These are phyloP conservation scores for Diadegma fenestrale DNA, from an alignment of 2,888 invertebrate species.

Conservation along the genomic window DNA sequence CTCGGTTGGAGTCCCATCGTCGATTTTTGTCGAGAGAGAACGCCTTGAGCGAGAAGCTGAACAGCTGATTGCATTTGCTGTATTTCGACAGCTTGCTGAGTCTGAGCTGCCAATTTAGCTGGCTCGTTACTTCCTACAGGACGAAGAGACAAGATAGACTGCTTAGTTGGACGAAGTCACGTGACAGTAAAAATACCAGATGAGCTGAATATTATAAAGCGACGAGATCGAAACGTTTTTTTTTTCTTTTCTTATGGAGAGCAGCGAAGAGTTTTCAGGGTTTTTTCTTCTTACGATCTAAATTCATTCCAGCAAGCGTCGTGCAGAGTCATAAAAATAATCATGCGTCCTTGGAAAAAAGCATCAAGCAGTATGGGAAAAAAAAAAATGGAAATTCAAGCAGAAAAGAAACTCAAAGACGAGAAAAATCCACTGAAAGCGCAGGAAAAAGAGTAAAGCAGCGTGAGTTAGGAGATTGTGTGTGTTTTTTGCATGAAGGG, in stretches of 20 bases:
- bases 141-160: conserved; percentile 37
- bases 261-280: not conserved
- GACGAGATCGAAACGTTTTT: not conserved
- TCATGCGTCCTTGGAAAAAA: conserved; percentile 50
- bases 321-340: conserved; percentile 18
- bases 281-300: not conserved
- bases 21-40: conserved; percentile 79
- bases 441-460: conserved; percentile 49
- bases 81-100: conserved; percentile 80
- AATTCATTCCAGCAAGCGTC: conserved; percentile 2
- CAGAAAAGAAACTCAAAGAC: conserved; percentile 7
- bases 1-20: conserved; percentile 76
- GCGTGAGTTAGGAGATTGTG: conserved; percentile 43
- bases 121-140: conserved; percentile 80
- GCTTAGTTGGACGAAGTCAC: conserved; percentile 43
- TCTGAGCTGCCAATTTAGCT: conserved; percentile 80
- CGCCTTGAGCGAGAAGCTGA: conserved; percentile 80
- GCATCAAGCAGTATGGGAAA: conserved; percentile 15
- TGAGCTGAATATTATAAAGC: not conserved
- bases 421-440: conserved; percentile 3
- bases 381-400: conserved; percentile 46
- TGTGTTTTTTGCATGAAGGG: conserved; percentile 55
- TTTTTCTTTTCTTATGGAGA: not conserved
- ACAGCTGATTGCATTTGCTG: conserved; percentile 81
- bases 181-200: not conserved